Evolutionary conservation across 2,888 invertebrate species (phyloP), one percentile per base, ranked within the genome.

Genomic region (Orthosia incerta): DNA sequence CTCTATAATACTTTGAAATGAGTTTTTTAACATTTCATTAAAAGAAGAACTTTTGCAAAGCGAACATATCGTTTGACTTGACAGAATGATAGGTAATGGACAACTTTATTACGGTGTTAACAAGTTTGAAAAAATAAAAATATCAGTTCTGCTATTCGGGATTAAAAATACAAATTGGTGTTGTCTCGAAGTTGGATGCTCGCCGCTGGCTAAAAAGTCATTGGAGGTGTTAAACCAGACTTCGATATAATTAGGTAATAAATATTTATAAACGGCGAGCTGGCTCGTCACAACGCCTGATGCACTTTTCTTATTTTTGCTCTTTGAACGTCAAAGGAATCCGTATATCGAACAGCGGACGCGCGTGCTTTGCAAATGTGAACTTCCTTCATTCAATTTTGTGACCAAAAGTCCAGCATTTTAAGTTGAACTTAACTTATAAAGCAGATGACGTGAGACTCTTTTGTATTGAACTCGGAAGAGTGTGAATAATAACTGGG

Each of bases 251-350:
- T 95, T 92, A 93, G 94, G 93, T 92, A 93, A 95, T 96, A 95
- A 95, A 95, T 95, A 95, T 95, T 95, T 95, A 95, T 95, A 95
- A 94, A 93, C 90, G 91, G 83, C 88, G 91, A 89, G 89, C 86
- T 85, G 88, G 89, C 91, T 91, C 93, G 91, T 93, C 93, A 92
- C 87, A 87, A 87, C 88, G 87, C 85, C 86, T 80, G 89, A 87
- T 87, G 85, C 82, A 86, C 83, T 85, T 88, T 86, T 85, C 79
- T 87, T 85, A 90, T 26, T 91, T 75, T 91, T 91, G 86, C 89
- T 86, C 84, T 89, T 89, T 88, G 84, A 87, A 88, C 91, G 89
- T 91, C 92, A 92, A 92, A 92, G 88, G 88, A 89, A 83, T 87
- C 85, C 83, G 83, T 88, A 79, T 84, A 86, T 80, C 72, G 76